Percentiles rank a stretch among this genome's conserved stretches.
phyloP scores from a whole-genome alignment of 1,140 invertebrate genomes.

The Lordiphosa stackelbergi region DNA sequence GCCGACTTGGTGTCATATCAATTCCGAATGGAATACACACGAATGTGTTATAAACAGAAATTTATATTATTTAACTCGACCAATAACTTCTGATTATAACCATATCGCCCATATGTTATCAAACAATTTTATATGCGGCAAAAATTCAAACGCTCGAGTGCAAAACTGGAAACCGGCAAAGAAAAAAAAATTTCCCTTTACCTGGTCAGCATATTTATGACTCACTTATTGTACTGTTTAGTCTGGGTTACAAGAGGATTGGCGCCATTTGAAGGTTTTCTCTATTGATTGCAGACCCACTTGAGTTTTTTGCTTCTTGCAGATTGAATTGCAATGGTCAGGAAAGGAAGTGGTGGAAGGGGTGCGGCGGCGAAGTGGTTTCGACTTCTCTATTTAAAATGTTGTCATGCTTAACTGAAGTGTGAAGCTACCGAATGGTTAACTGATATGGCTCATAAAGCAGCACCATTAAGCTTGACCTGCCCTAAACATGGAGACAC shows the following conservation, averaged over 20 bases:
- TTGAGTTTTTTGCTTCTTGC: not conserved
- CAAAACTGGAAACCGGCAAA: slow-evolving; percentile 7
- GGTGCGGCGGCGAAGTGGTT: no score
- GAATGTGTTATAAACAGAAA: slow-evolving; percentile 32
- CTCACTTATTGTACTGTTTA: slow-evolving; percentile 5
- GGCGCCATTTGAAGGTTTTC: slow-evolving; percentile 12
- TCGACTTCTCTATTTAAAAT: no score
- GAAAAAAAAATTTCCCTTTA: no score
- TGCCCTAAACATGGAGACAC: not conserved
- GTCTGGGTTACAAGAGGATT: slow-evolving; percentile 8
- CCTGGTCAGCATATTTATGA: slow-evolving; percentile 2
- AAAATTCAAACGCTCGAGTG: not conserved
- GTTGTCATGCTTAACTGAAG: no score
- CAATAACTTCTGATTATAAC: slow-evolving; percentile 19
- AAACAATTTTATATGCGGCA: slow-evolving; percentile 9
- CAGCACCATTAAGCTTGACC: not conserved
- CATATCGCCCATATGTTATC: slow-evolving; percentile 33
- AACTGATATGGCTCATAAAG: slow-evolving; percentile 6
- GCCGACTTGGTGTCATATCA: slow-evolving; percentile 33
- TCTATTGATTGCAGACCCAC: slow-evolving; percentile 8
- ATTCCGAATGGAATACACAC: slow-evolving; percentile 28
- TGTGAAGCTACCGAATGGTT: no score
- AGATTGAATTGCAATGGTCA: no score
- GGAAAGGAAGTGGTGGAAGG: no score
- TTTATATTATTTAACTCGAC: not conserved